Conservation (phyloP, 1,140 invertebrate species). For the Scylla paramamosain region DNA sequence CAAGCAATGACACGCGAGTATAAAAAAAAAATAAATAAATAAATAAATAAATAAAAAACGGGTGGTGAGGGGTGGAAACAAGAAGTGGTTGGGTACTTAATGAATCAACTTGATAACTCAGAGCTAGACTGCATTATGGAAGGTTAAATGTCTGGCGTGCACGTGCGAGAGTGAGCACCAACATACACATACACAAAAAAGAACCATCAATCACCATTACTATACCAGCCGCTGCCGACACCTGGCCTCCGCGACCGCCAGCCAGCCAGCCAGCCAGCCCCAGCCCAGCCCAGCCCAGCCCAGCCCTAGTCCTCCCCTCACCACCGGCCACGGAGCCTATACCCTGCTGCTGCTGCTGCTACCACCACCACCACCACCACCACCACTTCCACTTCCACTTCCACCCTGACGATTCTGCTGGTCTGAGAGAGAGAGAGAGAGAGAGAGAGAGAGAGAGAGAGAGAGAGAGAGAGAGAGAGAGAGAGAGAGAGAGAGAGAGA, state of each 20-base stretch:
- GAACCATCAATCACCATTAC: not conserved
- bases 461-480: too few species aligned
- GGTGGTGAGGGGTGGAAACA: too few species aligned
- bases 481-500: too few species aligned
- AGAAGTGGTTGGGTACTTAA: not conserved
- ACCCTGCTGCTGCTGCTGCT: too few species aligned
- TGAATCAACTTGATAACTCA: not conserved
- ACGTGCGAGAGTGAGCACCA: not conserved
- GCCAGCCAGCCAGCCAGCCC: not conserved
- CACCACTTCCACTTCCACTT: not conserved
- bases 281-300: not conserved
- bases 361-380: not conserved
- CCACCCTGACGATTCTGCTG: not conserved
- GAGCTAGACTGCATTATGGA: not conserved
- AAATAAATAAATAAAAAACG: too few species aligned
- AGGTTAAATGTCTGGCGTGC: not conserved
- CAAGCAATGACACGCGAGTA: too few species aligned
- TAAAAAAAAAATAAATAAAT: too few species aligned
- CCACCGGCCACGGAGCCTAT: not conserved
- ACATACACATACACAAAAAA: not conserved
- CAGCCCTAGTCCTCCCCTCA: too few species aligned
- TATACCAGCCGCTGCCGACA: not conserved
- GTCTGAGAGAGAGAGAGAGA: too few species aligned
- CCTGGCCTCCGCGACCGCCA: not conserved
- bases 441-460: too few species aligned